Conservation (phyloP, 2,888 invertebrate genomes). For the Julus scandinavius region DNA sequence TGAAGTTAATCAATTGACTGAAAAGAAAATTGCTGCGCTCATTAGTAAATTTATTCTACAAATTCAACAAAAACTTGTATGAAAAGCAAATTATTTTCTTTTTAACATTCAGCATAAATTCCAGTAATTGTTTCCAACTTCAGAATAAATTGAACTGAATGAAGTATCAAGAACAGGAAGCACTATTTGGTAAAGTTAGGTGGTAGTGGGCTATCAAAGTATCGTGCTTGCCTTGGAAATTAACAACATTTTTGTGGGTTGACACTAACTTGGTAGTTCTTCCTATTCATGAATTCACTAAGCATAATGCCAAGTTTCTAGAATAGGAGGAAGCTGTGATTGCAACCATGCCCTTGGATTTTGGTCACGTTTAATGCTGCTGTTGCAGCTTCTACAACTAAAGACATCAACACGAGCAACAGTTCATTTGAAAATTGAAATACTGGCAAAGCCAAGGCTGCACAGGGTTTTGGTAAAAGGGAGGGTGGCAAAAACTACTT, state of each 20-base stretch:
- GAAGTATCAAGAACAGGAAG: neutral
- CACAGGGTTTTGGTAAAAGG: too few relatives aligned
- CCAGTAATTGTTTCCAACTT: neutral
- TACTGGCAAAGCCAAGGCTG: too few relatives aligned
- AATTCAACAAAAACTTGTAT: neutral
- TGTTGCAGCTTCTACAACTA: neutral
- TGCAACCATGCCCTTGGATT: neutral
- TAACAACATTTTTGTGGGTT: neutral
- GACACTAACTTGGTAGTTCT: neutral
- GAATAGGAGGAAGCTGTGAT: neutral
- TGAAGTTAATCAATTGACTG: neutral
- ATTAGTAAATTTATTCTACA: neutral
- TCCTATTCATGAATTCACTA: neutral
- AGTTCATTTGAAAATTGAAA: too few relatives aligned
- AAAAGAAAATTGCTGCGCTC: neutral
- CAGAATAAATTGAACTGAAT: neutral
- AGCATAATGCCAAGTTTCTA: neutral
- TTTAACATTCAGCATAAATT: too few relatives aligned
- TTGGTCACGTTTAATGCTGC: neutral
- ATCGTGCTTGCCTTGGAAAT: neutral
- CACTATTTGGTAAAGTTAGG: neutral
- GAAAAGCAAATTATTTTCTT: neutral
- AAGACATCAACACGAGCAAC: neutral
- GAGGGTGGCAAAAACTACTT: too few relatives aligned
- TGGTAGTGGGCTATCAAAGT: neutral